Conservation (phyloP, 2,888 invertebrate species). For the Willowsia nigromaculata region DNA sequence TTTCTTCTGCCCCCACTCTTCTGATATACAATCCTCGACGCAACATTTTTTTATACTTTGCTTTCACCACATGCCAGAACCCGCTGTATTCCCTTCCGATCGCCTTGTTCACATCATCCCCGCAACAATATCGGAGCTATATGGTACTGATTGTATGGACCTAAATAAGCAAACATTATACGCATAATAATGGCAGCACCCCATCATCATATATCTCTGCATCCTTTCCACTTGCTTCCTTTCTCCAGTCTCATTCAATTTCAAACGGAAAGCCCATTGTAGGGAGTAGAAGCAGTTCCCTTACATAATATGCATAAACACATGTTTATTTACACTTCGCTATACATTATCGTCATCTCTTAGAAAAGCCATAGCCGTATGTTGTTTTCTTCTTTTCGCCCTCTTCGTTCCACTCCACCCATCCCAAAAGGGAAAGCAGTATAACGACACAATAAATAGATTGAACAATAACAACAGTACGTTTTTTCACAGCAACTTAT, state of each 20-base stretch:
- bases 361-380: neutral
- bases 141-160: conserved; percentile 52
- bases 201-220: conserved; percentile 61
- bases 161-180: conserved; percentile 54
- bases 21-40: neutral
- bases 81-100: neutral
- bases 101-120: conserved; percentile 5
- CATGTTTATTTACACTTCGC: conserved; percentile 75
- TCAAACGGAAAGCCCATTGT: conserved; percentile 63
- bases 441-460: conserved; percentile 50
- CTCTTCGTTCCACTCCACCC: conserved; percentile 61
- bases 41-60: conserved; percentile 13
- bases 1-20: conserved; percentile 37
- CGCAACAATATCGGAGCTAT: neutral
- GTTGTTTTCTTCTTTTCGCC: neutral
- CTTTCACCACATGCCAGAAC: conserved; percentile 56
- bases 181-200: conserved; percentile 66
- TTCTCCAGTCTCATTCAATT: conserved; percentile 72
- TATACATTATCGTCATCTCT: conserved; percentile 56
- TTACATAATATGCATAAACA: conserved; percentile 73
- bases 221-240: conserved; percentile 29
- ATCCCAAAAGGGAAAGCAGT: conserved; percentile 37
- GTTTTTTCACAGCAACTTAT: conserved; percentile 39
- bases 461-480: conserved; percentile 35
- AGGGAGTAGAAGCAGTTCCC: conserved; percentile 24